phyloP scores from a whole-genome alignment of 1,140 invertebrate genomes.

The Drosophila bocqueti region DNA sequence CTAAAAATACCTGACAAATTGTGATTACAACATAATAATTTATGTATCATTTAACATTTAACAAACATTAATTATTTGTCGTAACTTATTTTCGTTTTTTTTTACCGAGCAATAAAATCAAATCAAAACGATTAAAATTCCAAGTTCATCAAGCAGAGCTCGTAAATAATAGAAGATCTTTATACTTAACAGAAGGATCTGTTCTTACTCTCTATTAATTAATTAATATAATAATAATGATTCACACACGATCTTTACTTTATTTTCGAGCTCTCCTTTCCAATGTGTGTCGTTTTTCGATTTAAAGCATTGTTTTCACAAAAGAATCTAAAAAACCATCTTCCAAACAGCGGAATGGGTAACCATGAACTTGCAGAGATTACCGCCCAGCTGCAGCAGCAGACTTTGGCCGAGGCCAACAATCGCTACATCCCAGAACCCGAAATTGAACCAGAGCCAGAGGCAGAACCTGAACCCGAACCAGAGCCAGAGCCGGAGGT shows the following conservation, averaged over 20 bases:
- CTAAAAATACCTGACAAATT: slow-evolving; percentile 76
- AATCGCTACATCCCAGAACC: slow-evolving; percentile 29
- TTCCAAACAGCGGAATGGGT: slow-evolving; percentile 50
- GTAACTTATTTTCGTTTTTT: slow-evolving; percentile 68
- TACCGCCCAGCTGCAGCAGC: slow-evolving; percentile 50
- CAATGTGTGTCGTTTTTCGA: slow-evolving; percentile 2
- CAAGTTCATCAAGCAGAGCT: slow-evolving; percentile 1
- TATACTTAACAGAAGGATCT: neutral
- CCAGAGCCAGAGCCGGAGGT: slow-evolving; percentile 46
- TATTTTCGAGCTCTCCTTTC: neutral
- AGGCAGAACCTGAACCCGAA: slow-evolving; percentile 40
- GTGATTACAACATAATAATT: slow-evolving; percentile 61
- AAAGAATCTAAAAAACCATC: slow-evolving; percentile 29
- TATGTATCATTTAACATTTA: slow-evolving; percentile 66
- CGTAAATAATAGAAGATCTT: neutral
- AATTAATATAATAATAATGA: neutral
- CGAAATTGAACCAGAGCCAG: slow-evolving; percentile 39
- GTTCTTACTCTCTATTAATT: neutral
- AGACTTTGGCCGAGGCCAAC: slow-evolving; percentile 12
- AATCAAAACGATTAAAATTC: slow-evolving; percentile 22
- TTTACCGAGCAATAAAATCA: slow-evolving; percentile 71
- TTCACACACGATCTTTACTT: neutral
- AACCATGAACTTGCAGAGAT: slow-evolving; percentile 57
- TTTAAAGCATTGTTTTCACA: slow-evolving; percentile 9
- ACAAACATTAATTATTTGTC: slow-evolving; percentile 46